Conservation (phyloP, 1,140 invertebrate genomes). For the Drosophila rhopaloa region DNA sequence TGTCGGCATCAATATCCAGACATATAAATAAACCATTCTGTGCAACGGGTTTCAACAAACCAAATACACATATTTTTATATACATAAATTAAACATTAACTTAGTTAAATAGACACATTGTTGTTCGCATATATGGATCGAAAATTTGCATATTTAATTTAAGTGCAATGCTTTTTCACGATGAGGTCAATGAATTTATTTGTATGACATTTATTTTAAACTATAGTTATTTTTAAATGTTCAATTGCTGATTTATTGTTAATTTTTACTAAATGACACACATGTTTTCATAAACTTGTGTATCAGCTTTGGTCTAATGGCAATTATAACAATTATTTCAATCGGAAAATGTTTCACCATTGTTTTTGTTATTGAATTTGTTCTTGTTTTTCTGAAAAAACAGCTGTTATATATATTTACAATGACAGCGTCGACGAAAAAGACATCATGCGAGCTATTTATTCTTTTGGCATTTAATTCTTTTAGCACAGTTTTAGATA, state of each 20-base stretch:
- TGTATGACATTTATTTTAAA: slow-evolving; percentile 14
- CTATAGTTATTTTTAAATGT: slow-evolving; percentile 23
- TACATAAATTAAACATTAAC: slow-evolving; percentile 37
- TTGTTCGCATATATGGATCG: slow-evolving; percentile 25
- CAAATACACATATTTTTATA: slow-evolving; percentile 17
- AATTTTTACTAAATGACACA: slow-evolving; percentile 27
- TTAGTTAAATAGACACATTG: slow-evolving; percentile 34
- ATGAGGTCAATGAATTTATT: slow-evolving; percentile 65
- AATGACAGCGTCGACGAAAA: slow-evolving; percentile 15
- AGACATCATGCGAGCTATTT: slow-evolving; percentile 22
- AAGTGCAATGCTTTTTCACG: slow-evolving; percentile 57
- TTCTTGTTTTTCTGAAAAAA: slow-evolving; percentile 7
- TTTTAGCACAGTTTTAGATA: slow-evolving; percentile 36
- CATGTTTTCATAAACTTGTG: slow-evolving; percentile 17
- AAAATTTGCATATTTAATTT: slow-evolving; percentile 70
- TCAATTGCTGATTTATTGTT: slow-evolving; percentile 35
- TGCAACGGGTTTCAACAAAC: slow-evolving; percentile 11
- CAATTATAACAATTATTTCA: slow-evolving; percentile 10
- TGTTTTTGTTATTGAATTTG: slow-evolving; percentile 9
- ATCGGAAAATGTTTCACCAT: background rate
- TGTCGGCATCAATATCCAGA: slow-evolving; percentile 28
- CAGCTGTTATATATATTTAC: slow-evolving; percentile 37
- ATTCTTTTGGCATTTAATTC: slow-evolving; percentile 34
- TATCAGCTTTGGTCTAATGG: slow-evolving; percentile 2
- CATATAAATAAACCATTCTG: slow-evolving; percentile 24